phyloP scores from a whole-genome alignment of 1,140 invertebrate species.

The Phymorhynchus buccinoides region DNA sequence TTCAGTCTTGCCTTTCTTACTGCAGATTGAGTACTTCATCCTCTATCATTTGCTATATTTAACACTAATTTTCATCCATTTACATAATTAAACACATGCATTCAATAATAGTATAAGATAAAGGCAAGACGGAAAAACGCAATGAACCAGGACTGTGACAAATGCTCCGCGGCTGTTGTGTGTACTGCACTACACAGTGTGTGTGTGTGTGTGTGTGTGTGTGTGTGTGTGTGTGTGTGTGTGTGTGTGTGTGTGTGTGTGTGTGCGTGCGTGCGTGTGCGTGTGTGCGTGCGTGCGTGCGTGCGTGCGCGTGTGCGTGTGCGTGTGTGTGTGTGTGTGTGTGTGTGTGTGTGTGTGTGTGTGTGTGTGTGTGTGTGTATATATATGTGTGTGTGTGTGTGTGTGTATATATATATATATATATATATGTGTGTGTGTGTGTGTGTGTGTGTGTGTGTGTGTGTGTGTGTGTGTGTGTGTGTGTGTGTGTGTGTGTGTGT shows the following conservation, averaged over 20 bases:
- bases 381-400: slow-evolving; percentile 12
- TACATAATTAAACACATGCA: too few species aligned
- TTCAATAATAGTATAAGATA: too few species aligned
- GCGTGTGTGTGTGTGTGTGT: neutral
- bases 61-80: too few species aligned
- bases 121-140: too few species aligned
- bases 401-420: neutral
- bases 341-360: slow-evolving; percentile 20
- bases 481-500: slow-evolving; percentile 6
- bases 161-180: too few species aligned
- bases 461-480: neutral
- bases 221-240: slow-evolving; percentile 12
- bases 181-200: too few species aligned
- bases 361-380: slow-evolving; percentile 17
- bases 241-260: slow-evolving; percentile 23
- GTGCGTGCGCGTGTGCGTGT: neutral
- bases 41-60: too few species aligned
- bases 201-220: too few species aligned
- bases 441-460: neutral
- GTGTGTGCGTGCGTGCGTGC: neutral
- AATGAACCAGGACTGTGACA: too few species aligned
- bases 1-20: too few species aligned
- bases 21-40: too few species aligned
- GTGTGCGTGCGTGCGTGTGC: neutral
- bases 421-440: neutral